phyloP scores from a whole-genome alignment of 2,113 vertebrate species.

The Terrapene triunguis region DNA sequence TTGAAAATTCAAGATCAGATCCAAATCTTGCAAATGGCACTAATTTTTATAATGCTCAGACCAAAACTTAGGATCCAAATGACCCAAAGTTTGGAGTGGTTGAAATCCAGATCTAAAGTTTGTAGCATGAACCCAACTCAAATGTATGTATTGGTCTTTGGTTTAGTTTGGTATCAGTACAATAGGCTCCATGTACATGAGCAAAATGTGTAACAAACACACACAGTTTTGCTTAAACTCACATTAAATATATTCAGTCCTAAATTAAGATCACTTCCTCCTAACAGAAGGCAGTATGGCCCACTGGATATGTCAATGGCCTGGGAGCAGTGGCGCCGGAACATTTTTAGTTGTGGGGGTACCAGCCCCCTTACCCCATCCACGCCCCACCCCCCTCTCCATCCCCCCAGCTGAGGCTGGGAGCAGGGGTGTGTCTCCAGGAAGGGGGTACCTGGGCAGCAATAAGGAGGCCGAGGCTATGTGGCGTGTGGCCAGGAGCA shows the following conservation, averaged over 20 bases:
- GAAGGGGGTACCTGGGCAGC: too few species aligned
- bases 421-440: too few species aligned
- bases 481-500: too few species aligned
- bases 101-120: neutral
- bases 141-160: neutral
- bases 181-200: neutral
- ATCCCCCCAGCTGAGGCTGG: too few species aligned
- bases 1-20: neutral
- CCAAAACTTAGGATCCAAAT: neutral
- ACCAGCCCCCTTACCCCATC: too few species aligned
- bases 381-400: too few species aligned
- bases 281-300: neutral
- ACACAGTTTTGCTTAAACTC: neutral
- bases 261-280: neutral
- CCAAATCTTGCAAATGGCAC: neutral
- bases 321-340: neutral
- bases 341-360: too few species aligned
- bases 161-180: neutral
- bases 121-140: neutral
- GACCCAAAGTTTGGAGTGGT: neutral
- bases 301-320: neutral
- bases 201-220: neutral
- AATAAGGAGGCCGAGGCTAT: too few species aligned
- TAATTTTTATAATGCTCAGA: neutral
- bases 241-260: neutral